A percentile compares a stretch with the other conserved stretches of the same genome.
Conservation (phyloP, 2,888 invertebrate species). For the Graphium colonna region DNA sequence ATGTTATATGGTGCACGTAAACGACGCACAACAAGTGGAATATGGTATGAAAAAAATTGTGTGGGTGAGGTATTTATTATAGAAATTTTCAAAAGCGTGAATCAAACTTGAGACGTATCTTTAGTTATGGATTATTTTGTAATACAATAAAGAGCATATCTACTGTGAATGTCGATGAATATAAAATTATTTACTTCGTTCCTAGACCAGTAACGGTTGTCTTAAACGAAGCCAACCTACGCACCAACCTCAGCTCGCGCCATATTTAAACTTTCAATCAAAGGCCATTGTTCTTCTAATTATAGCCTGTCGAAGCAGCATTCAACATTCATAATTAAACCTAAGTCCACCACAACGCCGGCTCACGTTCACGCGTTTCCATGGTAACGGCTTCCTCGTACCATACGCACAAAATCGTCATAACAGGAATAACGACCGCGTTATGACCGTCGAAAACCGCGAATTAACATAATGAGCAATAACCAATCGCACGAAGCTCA, state of each 20-base stretch:
- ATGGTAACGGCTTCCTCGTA: conserved; percentile 37
- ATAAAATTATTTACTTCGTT: conserved; percentile 1
- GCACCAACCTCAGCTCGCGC: conserved; percentile 41
- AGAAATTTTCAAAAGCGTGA: no score
- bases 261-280: conserved; percentile 53
- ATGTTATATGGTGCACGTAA: no score
- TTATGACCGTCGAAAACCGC: conserved; percentile 44
- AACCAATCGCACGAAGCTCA: conserved; percentile 72
- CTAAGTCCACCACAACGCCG: conserved; percentile 28
- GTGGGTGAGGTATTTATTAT: no score
- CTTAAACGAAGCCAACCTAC: conserved; percentile 37
- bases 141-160: no score
- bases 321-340: conserved; percentile 31
- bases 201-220: conserved; percentile 12
- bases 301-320: conserved; percentile 43
- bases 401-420: conserved; percentile 37
- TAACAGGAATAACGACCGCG: conserved; percentile 40
- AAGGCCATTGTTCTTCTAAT: conserved; percentile 61
- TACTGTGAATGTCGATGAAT: no score
- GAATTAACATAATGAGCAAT: conserved; percentile 73
- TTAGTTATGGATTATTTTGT: no score
- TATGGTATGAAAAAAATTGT: no score
- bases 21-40: no score
- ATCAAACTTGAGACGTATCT: no score
- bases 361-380: conserved; percentile 20